Base-by-base conservation (phyloP, 1,140 invertebrate species). In the Lasioglossum albipes region DNA sequence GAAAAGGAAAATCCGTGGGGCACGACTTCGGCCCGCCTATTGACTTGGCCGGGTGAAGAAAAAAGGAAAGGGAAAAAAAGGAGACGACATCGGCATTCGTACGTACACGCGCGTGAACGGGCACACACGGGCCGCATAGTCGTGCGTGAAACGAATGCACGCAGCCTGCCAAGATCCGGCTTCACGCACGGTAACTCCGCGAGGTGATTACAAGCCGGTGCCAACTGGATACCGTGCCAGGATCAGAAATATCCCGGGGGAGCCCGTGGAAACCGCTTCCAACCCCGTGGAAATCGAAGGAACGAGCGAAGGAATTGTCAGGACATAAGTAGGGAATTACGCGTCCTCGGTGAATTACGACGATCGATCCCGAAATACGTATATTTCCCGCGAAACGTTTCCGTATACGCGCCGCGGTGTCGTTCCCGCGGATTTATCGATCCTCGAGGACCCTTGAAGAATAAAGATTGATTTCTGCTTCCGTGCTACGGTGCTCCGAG, bases 141-240 rank as follows among this genome's bases (percentile, higher is more conserved):
- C 77, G 78, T 84, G 75, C 85, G 82, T 82, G 82, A 87, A 87
- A 87, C 84, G 71, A 87, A 87, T 87, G 85, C 85, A 75, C 70
- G 61, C 69, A 36, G 81, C 79, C 75, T 89, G 89, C 89, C 89
- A 91, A 91, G 87, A 91, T 90, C 70, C 81, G 81, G 81, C 90
- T 90, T 90, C 89, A 90, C 89, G 86, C 89, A 89, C 85, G 88
- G 88, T 86, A 90, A 87, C 89, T 75, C 83, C 68, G 79, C 79
- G 81, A 76, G 88, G 87, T 90, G 91, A 91, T 92, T 91, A 91
- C 85, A 73, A 70, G 75, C 69, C 64, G 18, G 86, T 90, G 91
- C 91, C 91, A 92, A 90, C 78, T 88, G 84, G 84, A 88, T 86
- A 77, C 84, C 70, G 85, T 89, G 88, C 89, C 90, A 91, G 89